Conservation (phyloP, 2,113 vertebrate genomes). For the Thamnaconus septentrionalis region DNA sequence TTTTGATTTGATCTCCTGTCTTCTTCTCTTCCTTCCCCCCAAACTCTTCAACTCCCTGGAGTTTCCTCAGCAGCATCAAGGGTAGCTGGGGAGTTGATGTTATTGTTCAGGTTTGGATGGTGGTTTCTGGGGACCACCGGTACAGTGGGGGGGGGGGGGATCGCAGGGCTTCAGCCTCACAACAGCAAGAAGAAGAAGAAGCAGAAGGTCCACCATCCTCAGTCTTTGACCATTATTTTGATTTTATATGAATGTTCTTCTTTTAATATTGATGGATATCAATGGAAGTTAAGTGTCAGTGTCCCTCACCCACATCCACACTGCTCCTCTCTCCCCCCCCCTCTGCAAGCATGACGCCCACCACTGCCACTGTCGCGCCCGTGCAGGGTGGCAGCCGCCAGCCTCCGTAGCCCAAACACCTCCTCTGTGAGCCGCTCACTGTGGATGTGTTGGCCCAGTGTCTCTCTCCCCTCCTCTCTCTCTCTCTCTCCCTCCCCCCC, state of each 20-base stretch:
- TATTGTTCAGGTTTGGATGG: constrained; percentile 21
- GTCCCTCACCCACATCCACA: constrained; percentile 83
- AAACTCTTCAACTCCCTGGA: constrained; percentile 26
- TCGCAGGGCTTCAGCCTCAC: constrained; percentile 17
- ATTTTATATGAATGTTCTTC: constrained; percentile 82
- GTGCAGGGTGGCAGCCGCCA: constrained; percentile 16
- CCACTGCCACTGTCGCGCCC: constrained; percentile 68
- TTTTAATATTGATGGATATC: constrained; percentile 81
- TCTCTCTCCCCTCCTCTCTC: constrained; percentile 59
- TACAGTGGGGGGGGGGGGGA: not conserved
- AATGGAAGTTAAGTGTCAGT: constrained; percentile 80
- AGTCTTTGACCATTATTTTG: constrained; percentile 78
- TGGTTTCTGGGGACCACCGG: constrained; percentile 11
- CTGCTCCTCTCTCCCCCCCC: constrained; percentile 79
- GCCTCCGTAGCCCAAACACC: constrained; percentile 12
- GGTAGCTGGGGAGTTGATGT: not conserved
- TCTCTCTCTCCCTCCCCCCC: too few relatives aligned
- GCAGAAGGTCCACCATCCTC: constrained; percentile 66
- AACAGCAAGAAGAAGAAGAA: constrained; percentile 38
- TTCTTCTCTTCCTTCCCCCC: constrained; percentile 33
- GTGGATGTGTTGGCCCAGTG: constrained; percentile 63
- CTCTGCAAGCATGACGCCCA: constrained; percentile 74
- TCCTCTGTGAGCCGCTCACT: constrained; percentile 19
- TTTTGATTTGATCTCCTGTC: constrained; percentile 41
- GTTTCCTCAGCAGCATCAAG: constrained; percentile 26